Evolutionary conservation across 2,797 vertebrate species (phyloP), one percentile per base, ranked within the genome.

Genomic region (Anabacerthia variegaticeps): DNA sequence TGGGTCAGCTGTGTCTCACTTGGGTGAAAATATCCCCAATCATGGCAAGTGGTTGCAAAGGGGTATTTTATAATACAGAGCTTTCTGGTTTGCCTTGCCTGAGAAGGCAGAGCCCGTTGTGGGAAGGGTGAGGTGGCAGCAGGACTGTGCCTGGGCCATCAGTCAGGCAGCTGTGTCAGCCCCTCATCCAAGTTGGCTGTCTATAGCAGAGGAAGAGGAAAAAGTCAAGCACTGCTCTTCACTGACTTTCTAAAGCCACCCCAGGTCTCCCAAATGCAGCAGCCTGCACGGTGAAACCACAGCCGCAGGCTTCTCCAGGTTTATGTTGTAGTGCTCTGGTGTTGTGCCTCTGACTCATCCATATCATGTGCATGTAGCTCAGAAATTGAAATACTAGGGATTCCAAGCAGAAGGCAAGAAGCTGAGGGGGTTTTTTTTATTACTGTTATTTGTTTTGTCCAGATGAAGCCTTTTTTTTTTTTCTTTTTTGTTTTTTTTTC

Each of bases 141-240:
- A 59, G 78, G 26, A 36, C 39, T 85, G 34, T 65, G 73, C 6
- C 21, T 30, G 15, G 23, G 32, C 27, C 7, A 18, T 27, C 12
- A 27, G 30, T 20, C 0, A 1, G 17, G 6, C 5, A 22, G 23
- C 26, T 1, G 1, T 3, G 7, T 58, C 56, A 86, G 28, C 17
- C 19, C 27, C 36, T 63, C 3, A 0, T 26, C 44, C 21, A 28
- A 59, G 12, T 34, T 82, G 41, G 1, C 21, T 76, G 37, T 7
- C 34, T 65, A 4, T 6, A 37, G 67, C 43, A 69, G 55, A 58
- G 7, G 20, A 61, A 81, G 46, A 75, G 7, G 46, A 36, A 68
- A 56, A 91, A 69, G n/a, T 19, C 27, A 61, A 79, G 12, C 8
- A 12, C 23, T 89, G 76, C 44, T 88, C 58, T 90, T 91, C 49